These are phyloP conservation scores for Luperina testacea DNA, from an alignment of 2,888 invertebrate species.

Conservation along the genomic window DNA sequence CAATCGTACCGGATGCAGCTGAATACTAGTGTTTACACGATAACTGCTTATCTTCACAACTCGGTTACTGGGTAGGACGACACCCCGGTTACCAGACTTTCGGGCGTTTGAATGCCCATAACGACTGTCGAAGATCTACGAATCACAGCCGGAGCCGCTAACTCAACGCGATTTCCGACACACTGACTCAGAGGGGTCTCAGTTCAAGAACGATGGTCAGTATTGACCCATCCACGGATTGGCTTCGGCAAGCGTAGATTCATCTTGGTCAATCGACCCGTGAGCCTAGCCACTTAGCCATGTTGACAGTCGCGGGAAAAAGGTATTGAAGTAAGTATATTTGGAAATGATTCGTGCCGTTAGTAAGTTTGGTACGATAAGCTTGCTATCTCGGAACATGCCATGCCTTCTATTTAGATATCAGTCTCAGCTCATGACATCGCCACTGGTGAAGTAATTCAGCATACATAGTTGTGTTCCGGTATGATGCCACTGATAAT, in stretches of 20 bases:
- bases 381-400: slow-evolving; percentile 28
- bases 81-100: background rate
- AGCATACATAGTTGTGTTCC: background rate
- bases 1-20: background rate
- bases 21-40: background rate
- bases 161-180: background rate
- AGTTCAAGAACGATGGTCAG: background rate
- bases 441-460: background rate
- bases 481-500: background rate
- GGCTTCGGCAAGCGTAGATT: background rate
- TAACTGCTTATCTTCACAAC: background rate
- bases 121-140: background rate
- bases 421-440: slow-evolving; percentile 25
- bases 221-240: background rate
- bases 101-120: background rate
- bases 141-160: background rate
- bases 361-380: slow-evolving; percentile 7
- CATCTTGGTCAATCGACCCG: background rate
- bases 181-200: background rate
- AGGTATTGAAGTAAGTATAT: background rate
- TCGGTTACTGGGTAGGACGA: background rate
- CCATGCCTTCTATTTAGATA: slow-evolving; percentile 32
- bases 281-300: background rate
- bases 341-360: slow-evolving; percentile 41
- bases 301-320: background rate